These are phyloP conservation scores for Cacatua alba DNA, from an alignment of 2,113 vertebrate genomes.

Conservation along the genomic window DNA sequence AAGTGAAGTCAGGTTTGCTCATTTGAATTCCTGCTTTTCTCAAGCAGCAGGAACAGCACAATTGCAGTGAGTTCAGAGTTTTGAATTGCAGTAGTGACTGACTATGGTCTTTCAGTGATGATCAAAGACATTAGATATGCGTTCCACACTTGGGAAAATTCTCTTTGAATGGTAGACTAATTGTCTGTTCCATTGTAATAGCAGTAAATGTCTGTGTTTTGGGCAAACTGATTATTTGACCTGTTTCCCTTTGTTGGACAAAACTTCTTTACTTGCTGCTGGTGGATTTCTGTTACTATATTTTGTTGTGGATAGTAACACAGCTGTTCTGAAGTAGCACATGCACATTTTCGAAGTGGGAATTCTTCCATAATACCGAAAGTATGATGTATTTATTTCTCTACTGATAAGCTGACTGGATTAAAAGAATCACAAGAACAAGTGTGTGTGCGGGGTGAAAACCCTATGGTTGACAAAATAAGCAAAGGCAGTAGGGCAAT, in stretches of 20 bases:
- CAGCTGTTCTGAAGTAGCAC: not conserved
- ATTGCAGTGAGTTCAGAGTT: not conserved
- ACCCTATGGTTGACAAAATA: not conserved
- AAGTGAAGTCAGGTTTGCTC: not conserved
- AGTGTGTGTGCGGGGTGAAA: rapidly evolving
- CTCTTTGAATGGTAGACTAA: not conserved
- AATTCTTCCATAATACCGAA: not conserved
- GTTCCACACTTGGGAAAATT: not conserved
- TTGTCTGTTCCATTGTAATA: not conserved
- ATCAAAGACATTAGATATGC: not conserved
- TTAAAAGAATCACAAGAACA: not conserved
- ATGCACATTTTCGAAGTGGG: not conserved
- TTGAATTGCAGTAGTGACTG: not conserved
- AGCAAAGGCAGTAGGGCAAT: not conserved
- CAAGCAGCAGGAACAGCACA: not conserved
- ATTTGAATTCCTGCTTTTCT: not conserved
- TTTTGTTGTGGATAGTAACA: not conserved
- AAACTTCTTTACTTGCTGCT: not conserved
- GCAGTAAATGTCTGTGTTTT: not conserved
- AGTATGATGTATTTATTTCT: not conserved
- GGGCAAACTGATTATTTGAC: not conserved
- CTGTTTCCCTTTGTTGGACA: not conserved
- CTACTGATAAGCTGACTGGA: not conserved
- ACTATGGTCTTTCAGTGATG: not conserved
- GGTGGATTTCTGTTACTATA: not conserved